Percentiles rank a stretch among this genome's conserved stretches.
phyloP scores from a whole-genome alignment of 2,797 vertebrate species.

The Poliocrania exsul region DNA sequence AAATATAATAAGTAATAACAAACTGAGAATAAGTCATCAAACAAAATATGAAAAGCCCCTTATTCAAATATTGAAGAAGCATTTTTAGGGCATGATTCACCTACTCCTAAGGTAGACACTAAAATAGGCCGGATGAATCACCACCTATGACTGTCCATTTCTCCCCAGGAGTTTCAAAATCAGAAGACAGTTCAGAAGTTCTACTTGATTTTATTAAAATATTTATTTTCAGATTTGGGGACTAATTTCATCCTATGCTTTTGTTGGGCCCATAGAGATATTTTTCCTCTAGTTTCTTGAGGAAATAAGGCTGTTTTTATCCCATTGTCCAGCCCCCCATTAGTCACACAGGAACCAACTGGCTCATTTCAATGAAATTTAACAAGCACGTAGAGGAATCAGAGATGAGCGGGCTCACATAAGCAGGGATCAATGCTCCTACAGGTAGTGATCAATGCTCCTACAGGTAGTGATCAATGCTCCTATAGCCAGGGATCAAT shows the following conservation, averaged over 20 bases:
- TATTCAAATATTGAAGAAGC: not conserved
- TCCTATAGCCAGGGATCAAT: not conserved
- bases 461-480: not conserved
- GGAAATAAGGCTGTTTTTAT: not conserved
- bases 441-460: not conserved
- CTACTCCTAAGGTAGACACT: not conserved
- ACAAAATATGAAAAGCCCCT: not conserved
- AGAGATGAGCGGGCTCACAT: not conserved
- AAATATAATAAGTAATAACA: not conserved
- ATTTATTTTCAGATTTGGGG: not conserved
- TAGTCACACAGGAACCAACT: not conserved
- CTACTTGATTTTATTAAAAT: not conserved
- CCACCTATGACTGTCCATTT: not conserved
- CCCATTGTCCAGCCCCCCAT: not conserved
- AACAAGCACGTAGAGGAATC: not conserved
- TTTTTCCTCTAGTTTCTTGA: not conserved
- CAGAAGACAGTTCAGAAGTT: not conserved
- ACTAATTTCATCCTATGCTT: not conserved
- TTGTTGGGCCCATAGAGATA: not conserved
- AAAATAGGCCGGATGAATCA: not conserved
- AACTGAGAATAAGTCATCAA: not conserved
- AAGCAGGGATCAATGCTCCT: not conserved
- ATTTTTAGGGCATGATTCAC: slow-evolving; percentile 23
- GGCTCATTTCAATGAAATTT: not conserved
- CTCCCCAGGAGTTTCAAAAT: not conserved